A percentile compares a stretch with the other conserved stretches of the same genome.
Evolutionary conservation across 2,888 invertebrate genomes (phyloP).

Genomic region (Meganola albula): DNA sequence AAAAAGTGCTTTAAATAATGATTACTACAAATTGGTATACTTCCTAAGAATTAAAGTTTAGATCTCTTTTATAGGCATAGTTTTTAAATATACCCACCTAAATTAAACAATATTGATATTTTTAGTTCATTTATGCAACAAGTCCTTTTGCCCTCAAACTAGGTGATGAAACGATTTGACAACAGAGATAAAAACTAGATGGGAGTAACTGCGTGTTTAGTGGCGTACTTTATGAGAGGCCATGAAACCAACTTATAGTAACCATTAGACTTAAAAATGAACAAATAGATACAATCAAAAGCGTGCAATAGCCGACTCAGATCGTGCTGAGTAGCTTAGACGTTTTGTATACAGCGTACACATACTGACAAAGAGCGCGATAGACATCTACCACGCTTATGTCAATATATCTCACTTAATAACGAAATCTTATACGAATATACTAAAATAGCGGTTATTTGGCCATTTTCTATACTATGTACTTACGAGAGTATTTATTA

Average conservation of each 20-base stretch:
- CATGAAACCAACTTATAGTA: background rate
- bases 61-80: no score
- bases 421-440: background rate
- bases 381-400: conserved; percentile 34
- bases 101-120: no score
- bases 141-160: no score
- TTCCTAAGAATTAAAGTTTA: no score
- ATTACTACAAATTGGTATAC: no score
- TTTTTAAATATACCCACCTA: no score
- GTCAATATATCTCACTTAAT: conserved; percentile 10
- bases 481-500: background rate
- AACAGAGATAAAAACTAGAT: no score
- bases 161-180: no score
- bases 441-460: background rate
- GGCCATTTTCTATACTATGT: conserved; percentile 1
- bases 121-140: no score
- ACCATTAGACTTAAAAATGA: background rate
- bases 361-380: conserved; percentile 32
- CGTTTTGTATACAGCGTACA: conserved; percentile 42
- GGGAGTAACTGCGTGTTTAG: no score
- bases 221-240: no score
- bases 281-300: conserved; percentile 39
- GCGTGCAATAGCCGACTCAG: conserved; percentile 71
- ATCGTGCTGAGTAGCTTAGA: conserved; percentile 65
- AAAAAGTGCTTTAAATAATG: conserved; percentile 8